Evolutionary conservation across 2,113 vertebrate genomes (phyloP).

Genomic region (Xenopus laevis): DNA sequence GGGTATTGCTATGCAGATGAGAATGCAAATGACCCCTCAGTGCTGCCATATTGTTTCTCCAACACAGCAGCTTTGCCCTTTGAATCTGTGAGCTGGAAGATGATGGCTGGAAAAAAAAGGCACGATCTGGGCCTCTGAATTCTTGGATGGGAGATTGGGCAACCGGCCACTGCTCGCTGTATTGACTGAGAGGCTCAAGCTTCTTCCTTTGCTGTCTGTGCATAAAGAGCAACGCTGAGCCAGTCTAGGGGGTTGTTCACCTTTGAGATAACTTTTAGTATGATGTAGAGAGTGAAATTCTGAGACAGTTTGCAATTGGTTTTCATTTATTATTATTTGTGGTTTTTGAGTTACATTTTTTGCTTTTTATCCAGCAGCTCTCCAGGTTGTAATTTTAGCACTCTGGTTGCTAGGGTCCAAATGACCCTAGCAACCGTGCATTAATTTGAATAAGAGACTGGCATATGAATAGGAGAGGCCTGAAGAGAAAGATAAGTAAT

Average conservation of each 20-base stretch:
- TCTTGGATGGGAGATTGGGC: constrained; percentile 1
- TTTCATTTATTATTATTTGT: too few relatives aligned
- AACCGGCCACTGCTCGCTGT: neutral
- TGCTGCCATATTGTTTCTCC: constrained; percentile 22
- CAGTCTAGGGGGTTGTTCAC: neutral
- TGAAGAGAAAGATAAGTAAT: too few relatives aligned
- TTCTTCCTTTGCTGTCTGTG: neutral
- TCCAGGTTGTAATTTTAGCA: too few relatives aligned
- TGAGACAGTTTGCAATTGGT: too few relatives aligned
- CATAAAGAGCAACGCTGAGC: constrained; percentile 26
- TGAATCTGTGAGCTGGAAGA: constrained; percentile 4
- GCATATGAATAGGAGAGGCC: too few relatives aligned
- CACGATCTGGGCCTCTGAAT: constrained; percentile 8
- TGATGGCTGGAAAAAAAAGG: neutral
- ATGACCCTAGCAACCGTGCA: too few relatives aligned
- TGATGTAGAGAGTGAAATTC: neutral
- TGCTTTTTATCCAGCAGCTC: neutral
- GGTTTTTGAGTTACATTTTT: too few relatives aligned
- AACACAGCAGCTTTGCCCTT: neutral
- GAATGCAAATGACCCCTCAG: constrained; percentile 23
- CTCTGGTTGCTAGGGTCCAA: too few relatives aligned
- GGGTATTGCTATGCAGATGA: constrained; percentile 43
- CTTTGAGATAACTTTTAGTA: too few relatives aligned
- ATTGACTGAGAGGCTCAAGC: neutral
- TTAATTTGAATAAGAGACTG: too few relatives aligned